Conservation (phyloP, 2,113 vertebrate genomes). For the Astur gentilis region DNA sequence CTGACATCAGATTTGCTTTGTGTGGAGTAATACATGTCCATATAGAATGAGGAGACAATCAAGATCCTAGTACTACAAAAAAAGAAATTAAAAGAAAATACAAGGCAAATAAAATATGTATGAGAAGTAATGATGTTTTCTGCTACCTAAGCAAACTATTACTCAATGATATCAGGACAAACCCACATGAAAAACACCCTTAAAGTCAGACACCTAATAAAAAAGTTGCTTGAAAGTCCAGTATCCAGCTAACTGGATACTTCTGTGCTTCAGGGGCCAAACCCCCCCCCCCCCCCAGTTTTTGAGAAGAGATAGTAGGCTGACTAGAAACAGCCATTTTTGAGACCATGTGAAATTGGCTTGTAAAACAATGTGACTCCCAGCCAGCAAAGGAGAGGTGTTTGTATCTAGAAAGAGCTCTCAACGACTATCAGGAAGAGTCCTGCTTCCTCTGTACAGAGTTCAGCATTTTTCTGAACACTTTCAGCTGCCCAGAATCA, state of each 20-base stretch:
- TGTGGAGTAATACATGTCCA: background rate
- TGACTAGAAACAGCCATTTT: background rate
- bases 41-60: background rate
- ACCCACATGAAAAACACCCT: background rate
- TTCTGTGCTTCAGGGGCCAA: background rate
- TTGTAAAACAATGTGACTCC: background rate
- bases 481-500: background rate
- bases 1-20: background rate
- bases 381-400: background rate
- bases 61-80: background rate
- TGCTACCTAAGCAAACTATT: background rate
- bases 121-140: background rate
- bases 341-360: too few relatives aligned
- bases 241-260: background rate
- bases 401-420: too few relatives aligned
- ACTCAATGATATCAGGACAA: background rate
- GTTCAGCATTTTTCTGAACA: background rate
- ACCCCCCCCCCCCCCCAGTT: rapidly evolving
- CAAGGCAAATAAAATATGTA: background rate
- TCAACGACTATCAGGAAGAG: background rate
- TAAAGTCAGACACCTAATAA: background rate
- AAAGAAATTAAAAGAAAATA: background rate
- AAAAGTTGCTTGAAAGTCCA: background rate
- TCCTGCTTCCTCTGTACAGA: background rate
- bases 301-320: background rate